A percentile compares a stretch with the other conserved stretches of the same genome.
phyloP scores from a whole-genome alignment of 2,797 vertebrate species.

The Euthynnus affinis region DNA sequence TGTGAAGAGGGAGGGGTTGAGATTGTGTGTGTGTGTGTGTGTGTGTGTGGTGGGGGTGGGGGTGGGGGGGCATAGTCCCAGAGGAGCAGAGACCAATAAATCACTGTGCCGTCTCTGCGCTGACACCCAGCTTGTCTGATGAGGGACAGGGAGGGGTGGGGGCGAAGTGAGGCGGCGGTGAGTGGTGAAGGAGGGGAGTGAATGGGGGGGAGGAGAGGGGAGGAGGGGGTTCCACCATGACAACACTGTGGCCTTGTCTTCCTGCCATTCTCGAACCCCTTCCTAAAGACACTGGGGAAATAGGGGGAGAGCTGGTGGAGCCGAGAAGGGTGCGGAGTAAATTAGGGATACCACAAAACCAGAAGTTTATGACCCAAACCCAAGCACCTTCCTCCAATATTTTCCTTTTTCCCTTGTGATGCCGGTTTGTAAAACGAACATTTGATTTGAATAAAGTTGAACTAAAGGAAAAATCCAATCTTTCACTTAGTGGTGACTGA shows the following conservation, averaged over 20 bases:
- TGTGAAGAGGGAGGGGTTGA: constrained; percentile 32
- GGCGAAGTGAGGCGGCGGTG: constrained; percentile 34
- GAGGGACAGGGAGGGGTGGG: constrained; percentile 62
- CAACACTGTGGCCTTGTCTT: constrained; percentile 82
- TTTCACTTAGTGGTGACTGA: not conserved
- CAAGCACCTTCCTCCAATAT: constrained; percentile 29
- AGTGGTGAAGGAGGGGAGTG: not conserved
- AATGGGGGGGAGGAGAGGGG: constrained; percentile 1
- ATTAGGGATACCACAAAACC: constrained; percentile 36
- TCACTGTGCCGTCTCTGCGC: constrained; percentile 81
- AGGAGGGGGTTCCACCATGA: constrained; percentile 51
- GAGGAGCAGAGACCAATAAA: constrained; percentile 85
- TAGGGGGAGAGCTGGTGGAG: constrained; percentile 8
- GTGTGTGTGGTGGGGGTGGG: constrained; percentile 20
- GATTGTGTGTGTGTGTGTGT: constrained; percentile 44
- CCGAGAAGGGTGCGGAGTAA: constrained; percentile 13
- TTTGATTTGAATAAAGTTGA: constrained; percentile 6
- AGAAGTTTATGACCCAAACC: constrained; percentile 41
- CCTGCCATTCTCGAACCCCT: constrained; percentile 58
- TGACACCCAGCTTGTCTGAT: constrained; percentile 85
- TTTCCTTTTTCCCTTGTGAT: constrained; percentile 16
- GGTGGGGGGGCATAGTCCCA: constrained; percentile 61
- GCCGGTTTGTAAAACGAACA: not conserved
- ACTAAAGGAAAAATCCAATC: not conserved
- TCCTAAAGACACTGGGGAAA: constrained; percentile 39